phyloP scores from a whole-genome alignment of 2,113 vertebrate species.

The Lepus americanus region DNA sequence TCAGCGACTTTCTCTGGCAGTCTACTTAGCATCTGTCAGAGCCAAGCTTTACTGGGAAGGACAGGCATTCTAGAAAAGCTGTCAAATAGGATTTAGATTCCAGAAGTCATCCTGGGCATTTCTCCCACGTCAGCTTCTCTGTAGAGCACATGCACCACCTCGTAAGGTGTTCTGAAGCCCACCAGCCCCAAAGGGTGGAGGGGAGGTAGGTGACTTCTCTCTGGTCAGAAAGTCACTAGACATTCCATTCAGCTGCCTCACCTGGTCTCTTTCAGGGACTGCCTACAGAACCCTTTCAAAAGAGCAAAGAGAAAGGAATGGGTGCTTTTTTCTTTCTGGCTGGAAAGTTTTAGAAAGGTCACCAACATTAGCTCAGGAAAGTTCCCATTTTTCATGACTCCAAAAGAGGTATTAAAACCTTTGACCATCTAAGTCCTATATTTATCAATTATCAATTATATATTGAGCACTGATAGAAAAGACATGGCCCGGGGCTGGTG shows the following conservation, averaged over 20 bases:
- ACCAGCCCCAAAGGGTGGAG: too few relatives aligned
- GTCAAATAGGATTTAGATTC: conserved; percentile 60
- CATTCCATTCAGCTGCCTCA: not conserved
- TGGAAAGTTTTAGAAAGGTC: conserved; percentile 6
- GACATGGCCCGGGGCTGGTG: too few relatives aligned
- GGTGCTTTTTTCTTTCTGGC: not conserved
- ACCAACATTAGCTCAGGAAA: conserved; percentile 23
- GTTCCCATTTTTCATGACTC: conserved; percentile 38
- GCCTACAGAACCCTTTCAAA: not conserved
- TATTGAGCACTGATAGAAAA: not conserved
- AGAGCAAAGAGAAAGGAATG: not conserved
- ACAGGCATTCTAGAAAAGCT: conserved; percentile 60
- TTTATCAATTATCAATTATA: not conserved
- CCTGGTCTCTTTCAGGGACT: not conserved
- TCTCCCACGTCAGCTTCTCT: conserved; percentile 41
- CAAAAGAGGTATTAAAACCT: conserved; percentile 24
- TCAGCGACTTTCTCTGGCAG: conserved; percentile 58
- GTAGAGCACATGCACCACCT: not conserved
- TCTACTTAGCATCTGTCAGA: conserved; percentile 60
- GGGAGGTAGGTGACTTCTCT: not conserved
- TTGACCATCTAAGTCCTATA: not conserved
- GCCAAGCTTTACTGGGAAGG: conserved; percentile 39
- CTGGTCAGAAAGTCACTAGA: conserved; percentile 1
- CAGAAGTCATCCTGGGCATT: conserved; percentile 14
- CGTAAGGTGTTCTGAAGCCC: not conserved